phyloP scores from a whole-genome alignment of 2,797 vertebrate species.

The Pseudotriccus pelzelni region DNA sequence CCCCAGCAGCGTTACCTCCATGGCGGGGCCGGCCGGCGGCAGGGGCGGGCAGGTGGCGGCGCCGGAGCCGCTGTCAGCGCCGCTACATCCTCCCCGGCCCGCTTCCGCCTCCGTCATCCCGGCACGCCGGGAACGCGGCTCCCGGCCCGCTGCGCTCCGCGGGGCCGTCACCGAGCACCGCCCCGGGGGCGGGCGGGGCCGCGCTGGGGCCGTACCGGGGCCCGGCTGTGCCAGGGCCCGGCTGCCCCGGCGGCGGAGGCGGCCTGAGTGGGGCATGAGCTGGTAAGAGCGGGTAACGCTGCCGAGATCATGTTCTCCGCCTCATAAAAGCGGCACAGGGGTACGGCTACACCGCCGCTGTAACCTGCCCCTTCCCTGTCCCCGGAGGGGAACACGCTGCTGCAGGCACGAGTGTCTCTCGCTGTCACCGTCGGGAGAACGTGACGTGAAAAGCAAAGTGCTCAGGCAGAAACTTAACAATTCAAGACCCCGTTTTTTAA shows the following conservation, averaged over 20 bases:
- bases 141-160: neutral
- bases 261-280: fast-evolving
- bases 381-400: fast-evolving
- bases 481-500: neutral
- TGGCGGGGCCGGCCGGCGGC: neutral
- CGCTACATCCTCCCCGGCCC: neutral
- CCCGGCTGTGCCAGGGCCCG: no score
- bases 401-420: fast-evolving
- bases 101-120: constrained; percentile 67
- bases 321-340: fast-evolving
- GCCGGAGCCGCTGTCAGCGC: neutral
- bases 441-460: no score
- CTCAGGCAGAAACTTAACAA: neutral
- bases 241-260: fast-evolving
- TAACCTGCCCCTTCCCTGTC: fast-evolving
- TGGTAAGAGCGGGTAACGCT: fast-evolving
- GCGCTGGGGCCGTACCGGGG: no score
- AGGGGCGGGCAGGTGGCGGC: neutral
- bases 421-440: fast-evolving
- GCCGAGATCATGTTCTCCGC: fast-evolving
- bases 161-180: neutral
- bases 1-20: constrained; percentile 35
- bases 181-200: neutral
- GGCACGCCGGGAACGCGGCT: neutral
- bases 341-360: fast-evolving